These are phyloP conservation scores for Volucella zonaria DNA, from an alignment of 2,888 invertebrate genomes.

Conservation along the genomic window DNA sequence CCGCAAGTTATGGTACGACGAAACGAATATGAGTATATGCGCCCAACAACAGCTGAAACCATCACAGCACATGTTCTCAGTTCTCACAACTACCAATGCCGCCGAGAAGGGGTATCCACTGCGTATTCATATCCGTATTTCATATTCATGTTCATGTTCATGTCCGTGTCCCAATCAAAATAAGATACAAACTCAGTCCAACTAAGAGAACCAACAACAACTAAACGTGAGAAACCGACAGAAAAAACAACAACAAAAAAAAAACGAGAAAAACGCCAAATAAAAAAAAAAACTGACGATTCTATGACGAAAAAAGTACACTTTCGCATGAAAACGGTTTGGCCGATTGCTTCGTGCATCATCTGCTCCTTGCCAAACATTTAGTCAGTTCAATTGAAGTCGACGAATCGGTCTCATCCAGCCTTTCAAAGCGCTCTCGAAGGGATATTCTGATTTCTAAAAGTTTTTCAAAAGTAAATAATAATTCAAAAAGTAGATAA, in stretches of 20 bases:
- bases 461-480: slow-evolving; percentile 16
- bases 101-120: slow-evolving; percentile 58
- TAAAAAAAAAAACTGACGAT: slow-evolving; percentile 1
- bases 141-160: not conserved
- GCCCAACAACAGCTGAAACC: slow-evolving; percentile 57
- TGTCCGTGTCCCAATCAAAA: slow-evolving; percentile 3
- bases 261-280: not conserved
- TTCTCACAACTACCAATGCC: slow-evolving; percentile 13
- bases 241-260: slow-evolving; percentile 3
- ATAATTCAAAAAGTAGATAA: not conserved
- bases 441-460: slow-evolving; percentile 30
- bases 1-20: slow-evolving; percentile 22
- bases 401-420: slow-evolving; percentile 71
- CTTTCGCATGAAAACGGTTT: slow-evolving; percentile 66
- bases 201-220: slow-evolving; percentile 53
- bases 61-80: slow-evolving; percentile 53
- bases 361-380: slow-evolving; percentile 81
- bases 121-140: slow-evolving; percentile 30
- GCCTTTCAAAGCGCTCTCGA: slow-evolving; percentile 43
- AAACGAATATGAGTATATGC: slow-evolving; percentile 4
- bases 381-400: slow-evolving; percentile 73
- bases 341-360: slow-evolving; percentile 75
- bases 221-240: slow-evolving; percentile 19
- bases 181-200: slow-evolving; percentile 33
- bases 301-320: slow-evolving; percentile 37